Percentiles rank a stretch among this genome's conserved stretches.
phyloP scores from a whole-genome alignment of 2,797 vertebrate genomes.

The Myotis planiceps region DNA sequence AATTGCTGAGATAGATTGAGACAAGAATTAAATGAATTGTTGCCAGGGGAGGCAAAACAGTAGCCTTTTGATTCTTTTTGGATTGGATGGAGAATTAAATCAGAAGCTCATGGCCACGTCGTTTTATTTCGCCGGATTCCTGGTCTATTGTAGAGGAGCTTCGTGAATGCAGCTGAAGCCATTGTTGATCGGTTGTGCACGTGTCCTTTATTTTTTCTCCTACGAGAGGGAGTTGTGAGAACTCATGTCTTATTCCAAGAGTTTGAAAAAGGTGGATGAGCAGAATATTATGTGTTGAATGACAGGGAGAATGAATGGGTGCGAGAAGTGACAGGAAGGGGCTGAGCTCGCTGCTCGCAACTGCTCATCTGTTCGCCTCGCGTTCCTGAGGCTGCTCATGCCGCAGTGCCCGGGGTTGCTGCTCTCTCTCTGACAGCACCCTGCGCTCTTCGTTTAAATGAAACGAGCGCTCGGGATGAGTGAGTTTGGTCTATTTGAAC shows the following conservation, averaged over 20 bases:
- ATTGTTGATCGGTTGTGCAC: neutral
- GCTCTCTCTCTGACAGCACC: neutral
- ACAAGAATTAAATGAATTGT: neutral
- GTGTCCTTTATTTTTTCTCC: neutral
- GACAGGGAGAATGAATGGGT: neutral
- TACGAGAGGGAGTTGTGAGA: neutral
- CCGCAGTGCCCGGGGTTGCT: neutral
- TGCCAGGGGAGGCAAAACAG: neutral
- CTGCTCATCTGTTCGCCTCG: neutral
- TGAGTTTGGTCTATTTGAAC: neutral
- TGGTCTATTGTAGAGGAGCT: neutral
- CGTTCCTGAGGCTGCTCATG: neutral
- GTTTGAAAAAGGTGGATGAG: neutral
- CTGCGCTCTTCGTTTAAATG: neutral
- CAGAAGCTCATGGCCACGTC: neutral
- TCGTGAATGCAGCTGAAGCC: neutral
- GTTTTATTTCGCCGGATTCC: neutral
- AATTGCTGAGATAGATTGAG: neutral
- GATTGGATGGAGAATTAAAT: conserved; percentile 6
- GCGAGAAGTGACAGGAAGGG: conserved; percentile 6
- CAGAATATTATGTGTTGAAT: conserved; percentile 33
- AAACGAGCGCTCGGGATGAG: neutral
- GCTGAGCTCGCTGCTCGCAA: neutral
- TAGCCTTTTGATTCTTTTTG: neutral
- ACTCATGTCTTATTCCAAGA: neutral